Conservation (phyloP, 2,888 invertebrate genomes). For the Mimachlamys varia region DNA sequence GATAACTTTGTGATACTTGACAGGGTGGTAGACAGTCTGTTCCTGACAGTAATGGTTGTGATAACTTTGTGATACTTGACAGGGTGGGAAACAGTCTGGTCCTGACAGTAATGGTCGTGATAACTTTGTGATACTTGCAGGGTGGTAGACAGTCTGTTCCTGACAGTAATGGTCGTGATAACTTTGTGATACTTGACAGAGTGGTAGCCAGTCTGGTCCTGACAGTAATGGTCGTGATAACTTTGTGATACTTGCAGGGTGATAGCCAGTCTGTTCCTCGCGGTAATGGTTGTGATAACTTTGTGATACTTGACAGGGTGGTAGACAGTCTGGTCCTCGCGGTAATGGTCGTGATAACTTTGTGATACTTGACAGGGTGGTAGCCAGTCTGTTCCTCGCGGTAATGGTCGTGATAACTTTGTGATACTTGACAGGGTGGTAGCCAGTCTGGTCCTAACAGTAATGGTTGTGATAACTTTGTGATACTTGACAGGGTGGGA, state of each 20-base stretch:
- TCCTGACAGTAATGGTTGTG: background rate
- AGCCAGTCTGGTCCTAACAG: background rate
- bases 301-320: constrained; percentile 8
- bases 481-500: background rate
- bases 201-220: background rate
- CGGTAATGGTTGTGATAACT: background rate
- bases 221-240: background rate
- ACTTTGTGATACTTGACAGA: no score
- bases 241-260: no score
- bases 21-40: background rate
- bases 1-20: no score
- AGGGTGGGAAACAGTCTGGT: background rate
- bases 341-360: background rate
- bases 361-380: background rate
- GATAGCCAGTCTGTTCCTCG: background rate
- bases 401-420: background rate
- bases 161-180: background rate
- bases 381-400: background rate
- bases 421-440: constrained; percentile 3
- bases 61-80: no score
- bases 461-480: no score
- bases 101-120: background rate
- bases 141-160: background rate
- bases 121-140: no score
- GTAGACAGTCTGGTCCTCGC: background rate